Conservation (phyloP, 2,888 invertebrate species). For the Matsumyia berberina region DNA sequence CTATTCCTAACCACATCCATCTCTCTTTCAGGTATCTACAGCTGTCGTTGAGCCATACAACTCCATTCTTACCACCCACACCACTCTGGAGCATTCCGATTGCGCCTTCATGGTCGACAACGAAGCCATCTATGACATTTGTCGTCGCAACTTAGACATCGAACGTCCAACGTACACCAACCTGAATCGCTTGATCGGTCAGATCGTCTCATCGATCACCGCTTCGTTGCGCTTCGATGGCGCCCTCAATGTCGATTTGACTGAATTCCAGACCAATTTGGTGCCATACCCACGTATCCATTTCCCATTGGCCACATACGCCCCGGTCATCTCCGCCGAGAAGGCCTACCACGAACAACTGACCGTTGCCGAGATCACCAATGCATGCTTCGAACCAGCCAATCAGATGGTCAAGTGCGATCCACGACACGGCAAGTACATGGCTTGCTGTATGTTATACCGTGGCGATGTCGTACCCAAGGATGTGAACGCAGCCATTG, state of each 20-base stretch:
- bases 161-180: conserved; percentile 94
- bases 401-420: conserved; percentile 98
- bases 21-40: conserved; percentile 88
- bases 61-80: conserved; percentile 96
- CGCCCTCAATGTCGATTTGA: conserved; percentile 95
- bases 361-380: conserved; percentile 96
- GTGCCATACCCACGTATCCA: conserved; percentile 98
- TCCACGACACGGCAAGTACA: conserved; percentile 94
- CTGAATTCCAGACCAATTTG: conserved; percentile 96
- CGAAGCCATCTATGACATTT: conserved; percentile 94
- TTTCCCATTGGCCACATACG: conserved; percentile 96
- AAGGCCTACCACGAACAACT: conserved; percentile 97
- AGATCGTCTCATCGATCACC: conserved; percentile 96
- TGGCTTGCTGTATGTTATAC: conserved; percentile 98
- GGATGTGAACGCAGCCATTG: conserved; percentile 96
- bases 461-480: conserved; percentile 96
- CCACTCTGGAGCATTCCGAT: conserved; percentile 93
- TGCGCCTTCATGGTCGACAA: conserved; percentile 98
- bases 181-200: conserved; percentile 93
- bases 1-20: not conserved
- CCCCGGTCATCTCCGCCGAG: conserved; percentile 96
- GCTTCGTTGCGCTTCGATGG: conserved; percentile 96
- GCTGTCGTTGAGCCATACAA: conserved; percentile 96
- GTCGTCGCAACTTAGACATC: conserved; percentile 93
- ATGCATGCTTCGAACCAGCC: conserved; percentile 97